Base-by-base conservation (phyloP, 2,797 vertebrate genomes). In the Sebastes reedi region DNA sequence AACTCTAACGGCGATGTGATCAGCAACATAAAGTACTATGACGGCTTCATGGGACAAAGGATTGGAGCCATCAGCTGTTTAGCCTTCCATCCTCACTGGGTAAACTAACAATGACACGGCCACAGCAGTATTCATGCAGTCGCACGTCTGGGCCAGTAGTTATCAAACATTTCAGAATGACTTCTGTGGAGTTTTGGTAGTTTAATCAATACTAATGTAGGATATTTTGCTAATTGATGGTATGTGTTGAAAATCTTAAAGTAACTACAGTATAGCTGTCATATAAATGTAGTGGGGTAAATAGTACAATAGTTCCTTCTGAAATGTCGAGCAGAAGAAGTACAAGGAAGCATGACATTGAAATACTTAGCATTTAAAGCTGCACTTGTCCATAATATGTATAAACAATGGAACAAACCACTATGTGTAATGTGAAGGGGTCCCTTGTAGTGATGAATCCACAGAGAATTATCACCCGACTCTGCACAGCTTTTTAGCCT, bases 21-120 rank as follows among this genome's bases (percentile, higher is more conserved):
- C 96, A 99, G 97, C 95, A 98, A 98, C 87, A 99, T 99, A 87
- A 99, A 99, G 70, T 99, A 99, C 95, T 99, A 99, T 0, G 98
- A 99, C 3, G 98, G 98, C 36, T 99, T 99, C 91, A 99, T 99
- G 98, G 98, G 98, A 14, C 98, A 99, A 27, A 95, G 98, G 77
- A 98, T 99, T 0, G 98, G 98, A 2, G 98, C 98, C 91, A 99
- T 99, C 96, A 99, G 98, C 97, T 99, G 98, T 91, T 90, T 99
- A 91, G 97, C 98, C 79, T 99, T 99, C 94, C 98, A 99, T 88
- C 98, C 98, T 0, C 95, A 98, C 94, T 99, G 98, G 98, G 98
- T 99, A 93, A 92, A 34, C 14, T 18, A 3, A 34, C 56, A 52
- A 25, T n/a, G 13, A 14, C 12, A 56, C 18, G 6, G 8, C 3